Evolutionary conservation across 2,797 vertebrate genomes (phyloP).

Genomic region (Hyperoplus immaculatus): DNA sequence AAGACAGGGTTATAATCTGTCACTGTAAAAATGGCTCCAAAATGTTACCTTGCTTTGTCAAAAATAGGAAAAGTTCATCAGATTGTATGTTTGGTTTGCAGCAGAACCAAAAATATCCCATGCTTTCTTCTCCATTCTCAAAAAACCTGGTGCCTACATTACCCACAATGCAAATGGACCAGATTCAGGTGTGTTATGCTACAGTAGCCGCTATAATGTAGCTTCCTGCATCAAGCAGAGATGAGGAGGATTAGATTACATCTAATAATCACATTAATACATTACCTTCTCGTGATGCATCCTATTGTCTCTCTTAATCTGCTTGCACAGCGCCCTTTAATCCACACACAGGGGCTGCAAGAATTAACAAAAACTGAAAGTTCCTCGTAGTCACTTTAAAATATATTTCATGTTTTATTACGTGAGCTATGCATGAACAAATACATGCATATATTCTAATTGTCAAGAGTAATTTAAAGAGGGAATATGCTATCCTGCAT

Average conservation of each 20-base stretch:
- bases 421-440: background rate
- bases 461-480: background rate
- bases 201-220: background rate
- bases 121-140: background rate
- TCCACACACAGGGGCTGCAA: no score
- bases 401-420: background rate
- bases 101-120: background rate
- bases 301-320: no score
- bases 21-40: conserved; percentile 25
- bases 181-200: background rate
- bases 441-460: background rate
- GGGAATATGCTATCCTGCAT: no score
- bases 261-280: no score
- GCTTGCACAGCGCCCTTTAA: no score
- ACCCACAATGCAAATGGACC: background rate
- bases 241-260: background rate
- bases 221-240: background rate
- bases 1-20: conserved; percentile 20
- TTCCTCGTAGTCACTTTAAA: background rate
- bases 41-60: conserved; percentile 14
- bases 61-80: background rate
- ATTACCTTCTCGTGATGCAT: no score
- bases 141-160: background rate
- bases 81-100: background rate
- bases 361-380: background rate